These are phyloP conservation scores for Apotomis betuletana DNA, from an alignment of 2,888 invertebrate genomes.

Conservation along the genomic window DNA sequence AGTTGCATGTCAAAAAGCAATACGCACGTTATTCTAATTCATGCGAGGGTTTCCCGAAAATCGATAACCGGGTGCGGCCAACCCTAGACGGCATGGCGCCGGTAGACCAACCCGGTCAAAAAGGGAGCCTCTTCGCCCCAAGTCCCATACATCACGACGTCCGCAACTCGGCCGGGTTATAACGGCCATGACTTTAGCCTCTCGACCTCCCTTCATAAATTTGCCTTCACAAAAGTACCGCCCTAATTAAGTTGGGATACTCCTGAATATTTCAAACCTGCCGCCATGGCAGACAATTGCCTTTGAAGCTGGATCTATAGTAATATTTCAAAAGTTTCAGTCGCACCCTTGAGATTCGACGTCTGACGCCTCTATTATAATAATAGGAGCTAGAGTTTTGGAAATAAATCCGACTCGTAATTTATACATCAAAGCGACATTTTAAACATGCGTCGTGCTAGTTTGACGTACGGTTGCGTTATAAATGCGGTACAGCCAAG, in stretches of 20 bases:
- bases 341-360: slow-evolving; percentile 29
- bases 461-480: slow-evolving; percentile 10
- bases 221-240: slow-evolving; percentile 63
- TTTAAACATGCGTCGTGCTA: slow-evolving; percentile 19
- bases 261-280: slow-evolving; percentile 67
- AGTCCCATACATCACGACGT: slow-evolving; percentile 67
- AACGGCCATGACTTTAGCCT: slow-evolving; percentile 64
- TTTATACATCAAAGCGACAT: slow-evolving; percentile 44
- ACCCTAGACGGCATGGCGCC: slow-evolving; percentile 72
- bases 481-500: slow-evolving; percentile 30
- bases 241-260: slow-evolving; percentile 72
- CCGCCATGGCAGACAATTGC: slow-evolving; percentile 51
- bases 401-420: slow-evolving; percentile 16
- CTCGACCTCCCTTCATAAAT: slow-evolving; percentile 64
- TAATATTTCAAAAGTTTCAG: slow-evolving; percentile 57
- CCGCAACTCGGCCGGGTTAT: slow-evolving; percentile 58
- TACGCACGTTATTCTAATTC: slow-evolving; percentile 48
- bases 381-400: slow-evolving; percentile 24
- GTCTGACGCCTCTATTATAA: slow-evolving; percentile 25
- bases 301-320: slow-evolving; percentile 55
- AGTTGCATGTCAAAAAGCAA: slow-evolving; percentile 46
- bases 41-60: slow-evolving; percentile 52
- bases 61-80: slow-evolving; percentile 62
- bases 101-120: slow-evolving; percentile 70
- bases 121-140: slow-evolving; percentile 65